These are phyloP conservation scores for Ypsolopha sequella DNA, from an alignment of 2,888 invertebrate species.

Conservation along the genomic window DNA sequence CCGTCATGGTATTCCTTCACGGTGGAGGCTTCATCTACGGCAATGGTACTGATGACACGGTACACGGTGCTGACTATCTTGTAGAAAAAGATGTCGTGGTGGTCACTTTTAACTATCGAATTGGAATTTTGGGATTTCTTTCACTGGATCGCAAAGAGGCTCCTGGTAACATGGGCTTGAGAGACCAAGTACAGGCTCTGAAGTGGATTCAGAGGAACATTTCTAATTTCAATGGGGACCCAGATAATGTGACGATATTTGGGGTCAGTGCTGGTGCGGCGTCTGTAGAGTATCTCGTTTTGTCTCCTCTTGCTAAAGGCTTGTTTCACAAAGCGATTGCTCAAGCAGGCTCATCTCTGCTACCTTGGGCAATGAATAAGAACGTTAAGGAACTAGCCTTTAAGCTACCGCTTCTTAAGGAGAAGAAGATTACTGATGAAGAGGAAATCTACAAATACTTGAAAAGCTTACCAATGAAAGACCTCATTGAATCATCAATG, in stretches of 20 bases:
- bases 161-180: slow-evolving; percentile 61
- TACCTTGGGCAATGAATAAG: slow-evolving; percentile 54
- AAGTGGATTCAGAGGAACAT: slow-evolving; percentile 67
- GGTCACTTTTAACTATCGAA: slow-evolving; percentile 53
- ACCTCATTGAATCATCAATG: slow-evolving; percentile 38
- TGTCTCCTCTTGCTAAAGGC: slow-evolving; percentile 55
- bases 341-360: slow-evolving; percentile 63
- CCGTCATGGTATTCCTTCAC: slow-evolving; percentile 61
- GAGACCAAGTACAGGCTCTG: slow-evolving; percentile 64
- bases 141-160: slow-evolving; percentile 48
- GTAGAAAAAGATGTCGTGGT: slow-evolving; percentile 50
- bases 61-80: slow-evolving; percentile 53
- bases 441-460: slow-evolving; percentile 36
- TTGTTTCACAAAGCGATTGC: slow-evolving; percentile 66
- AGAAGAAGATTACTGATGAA: slow-evolving; percentile 23
- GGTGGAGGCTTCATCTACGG: slow-evolving; percentile 61
- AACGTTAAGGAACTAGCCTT: slow-evolving; percentile 32
- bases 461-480: slow-evolving; percentile 31
- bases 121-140: slow-evolving; percentile 57
- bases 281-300: slow-evolving; percentile 49
- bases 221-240: slow-evolving; percentile 54
- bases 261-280: slow-evolving; percentile 67
- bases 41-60: slow-evolving; percentile 42
- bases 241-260: slow-evolving; percentile 59
- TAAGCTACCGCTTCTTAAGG: slow-evolving; percentile 33